Base-by-base conservation (phyloP, 2,888 invertebrate genomes). In the Mimas tiliae region DNA sequence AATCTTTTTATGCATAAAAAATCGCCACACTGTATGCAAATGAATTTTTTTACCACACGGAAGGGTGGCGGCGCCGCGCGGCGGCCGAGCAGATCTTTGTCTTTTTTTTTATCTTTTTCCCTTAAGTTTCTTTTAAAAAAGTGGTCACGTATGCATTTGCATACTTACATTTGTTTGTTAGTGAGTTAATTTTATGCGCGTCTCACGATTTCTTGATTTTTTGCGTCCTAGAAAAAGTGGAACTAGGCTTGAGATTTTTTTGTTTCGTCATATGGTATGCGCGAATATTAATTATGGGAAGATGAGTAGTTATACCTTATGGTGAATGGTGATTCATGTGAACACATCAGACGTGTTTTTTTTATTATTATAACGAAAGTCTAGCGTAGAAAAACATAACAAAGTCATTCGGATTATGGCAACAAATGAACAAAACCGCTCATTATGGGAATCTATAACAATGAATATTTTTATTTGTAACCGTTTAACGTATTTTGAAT, bases 11-110 rank as follows among this genome's bases (percentile, higher is more conserved):
- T 69, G 76, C 72, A 74, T 70, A 78, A 81, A 90, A 91, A 92
- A 88, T 91, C 85, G 91, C 91, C 91, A 90, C 83, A 77, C 79
- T 74, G 75, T 89, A 93, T 92, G 92, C 89, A 91, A 91, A 92
- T 90, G 78, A 70, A 66, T 67, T 75, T 81, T 83, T 84, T 80
- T 79, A 76, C 75, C 74, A 67, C 70, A 71, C 68, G 68, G 68
- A 87, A 82, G 90, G 90, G 87, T 85, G 78, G 77, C 73, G 71
- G 2, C 4, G 27, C 4, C 2, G 27, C 27, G 73, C 80, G 87
- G 73, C 85, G 87, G 73, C 85, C 85, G 81, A 70, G 79, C 77
- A 74, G 74, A 77, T 76, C 71, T 71, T 75, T 73, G 71, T 72
- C 67, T 73, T 84, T 86, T 81, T 83, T 79, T 76, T 67, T 64